Evolutionary conservation across 2,113 vertebrate species (phyloP).

Genomic region (Spea multiplicata): DNA sequence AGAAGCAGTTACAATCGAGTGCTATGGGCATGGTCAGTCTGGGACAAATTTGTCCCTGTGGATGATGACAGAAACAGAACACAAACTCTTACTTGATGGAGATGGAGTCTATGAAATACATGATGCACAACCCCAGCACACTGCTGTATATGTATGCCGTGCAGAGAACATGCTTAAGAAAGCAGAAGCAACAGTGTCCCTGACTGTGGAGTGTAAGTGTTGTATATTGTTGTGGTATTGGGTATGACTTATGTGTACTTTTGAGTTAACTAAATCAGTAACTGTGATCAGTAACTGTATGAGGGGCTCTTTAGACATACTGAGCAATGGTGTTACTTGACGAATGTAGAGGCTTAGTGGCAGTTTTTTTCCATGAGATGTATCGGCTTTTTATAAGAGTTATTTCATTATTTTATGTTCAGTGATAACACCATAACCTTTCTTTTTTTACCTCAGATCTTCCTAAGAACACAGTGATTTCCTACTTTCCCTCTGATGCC

Average conservation of each 20-base stretch:
- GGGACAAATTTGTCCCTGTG: conserved; percentile 51
- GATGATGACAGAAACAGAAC: conserved; percentile 44
- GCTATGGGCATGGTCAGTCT: conserved; percentile 49
- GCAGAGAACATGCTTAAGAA: conserved; percentile 54
- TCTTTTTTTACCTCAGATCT: conserved; percentile 57
- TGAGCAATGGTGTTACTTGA: too few relatives aligned
- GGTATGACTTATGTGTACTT: too few relatives aligned
- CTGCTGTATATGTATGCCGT: conserved; percentile 55
- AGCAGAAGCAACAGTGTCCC: conserved; percentile 46
- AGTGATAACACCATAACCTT: too few relatives aligned
- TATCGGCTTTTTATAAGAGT: too few relatives aligned
- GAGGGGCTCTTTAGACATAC: too few relatives aligned
- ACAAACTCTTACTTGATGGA: not conserved
- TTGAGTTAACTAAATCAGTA: too few relatives aligned
- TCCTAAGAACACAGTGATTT: conserved; percentile 56
- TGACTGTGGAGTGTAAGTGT: conserved; percentile 60
- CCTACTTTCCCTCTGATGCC: conserved; percentile 55
- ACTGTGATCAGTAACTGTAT: too few relatives aligned
- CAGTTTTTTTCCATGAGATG: too few relatives aligned
- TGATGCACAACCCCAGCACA: conserved; percentile 44
- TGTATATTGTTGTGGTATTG: not conserved
- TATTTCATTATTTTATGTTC: too few relatives aligned
- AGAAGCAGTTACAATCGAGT: conserved; percentile 55
- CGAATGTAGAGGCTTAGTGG: too few relatives aligned
- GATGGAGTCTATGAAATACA: conserved; percentile 40